Percentiles rank a stretch among this genome's conserved stretches.
These are phyloP conservation scores for Dermolepida albohirtum DNA, from an alignment of 2,888 invertebrate genomes.

Conservation along the genomic window DNA sequence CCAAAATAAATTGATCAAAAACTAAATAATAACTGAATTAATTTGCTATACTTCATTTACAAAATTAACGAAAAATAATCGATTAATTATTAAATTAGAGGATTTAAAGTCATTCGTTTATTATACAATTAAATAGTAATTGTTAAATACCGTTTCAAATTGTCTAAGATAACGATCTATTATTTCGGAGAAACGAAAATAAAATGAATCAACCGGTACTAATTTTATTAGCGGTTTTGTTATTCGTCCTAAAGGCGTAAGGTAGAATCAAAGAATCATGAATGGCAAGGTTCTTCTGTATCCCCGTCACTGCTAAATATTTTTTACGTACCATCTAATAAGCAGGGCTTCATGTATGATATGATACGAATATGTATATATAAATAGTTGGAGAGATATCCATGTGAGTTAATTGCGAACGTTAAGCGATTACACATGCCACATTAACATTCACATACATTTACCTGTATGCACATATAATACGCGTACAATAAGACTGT, in stretches of 20 bases:
- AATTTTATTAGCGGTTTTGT: slow-evolving; percentile 1
- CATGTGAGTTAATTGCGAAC: slow-evolving; percentile 30
- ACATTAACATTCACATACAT: not conserved
- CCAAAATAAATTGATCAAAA: too few species aligned
- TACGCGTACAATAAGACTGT: slow-evolving; percentile 18
- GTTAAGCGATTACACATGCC: not conserved
- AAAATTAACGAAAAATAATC: too few species aligned
- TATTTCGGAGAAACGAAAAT: slow-evolving; percentile 15
- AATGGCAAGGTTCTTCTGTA: slow-evolving; percentile 26
- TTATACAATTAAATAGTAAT: not conserved
- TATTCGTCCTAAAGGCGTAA: not conserved
- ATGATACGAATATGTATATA: slow-evolving; percentile 17
- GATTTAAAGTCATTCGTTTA: not conserved
- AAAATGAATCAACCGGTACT: slow-evolving; percentile 13
- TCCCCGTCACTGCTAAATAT: slow-evolving; percentile 17
- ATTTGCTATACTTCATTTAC: too few species aligned
- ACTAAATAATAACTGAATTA: too few species aligned
- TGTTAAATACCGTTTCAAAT: not conserved
- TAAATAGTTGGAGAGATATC: slow-evolving; percentile 31
- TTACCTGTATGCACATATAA: not conserved
- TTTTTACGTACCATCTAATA: slow-evolving; percentile 22
- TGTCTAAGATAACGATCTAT: slow-evolving; percentile 13
- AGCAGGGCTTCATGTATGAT: slow-evolving; percentile 14
- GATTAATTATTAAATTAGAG: not conserved
- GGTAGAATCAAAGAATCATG: slow-evolving; percentile 8